These are phyloP conservation scores for Myotis planiceps DNA, from an alignment of 2,797 vertebrate genomes.

Conservation along the genomic window DNA sequence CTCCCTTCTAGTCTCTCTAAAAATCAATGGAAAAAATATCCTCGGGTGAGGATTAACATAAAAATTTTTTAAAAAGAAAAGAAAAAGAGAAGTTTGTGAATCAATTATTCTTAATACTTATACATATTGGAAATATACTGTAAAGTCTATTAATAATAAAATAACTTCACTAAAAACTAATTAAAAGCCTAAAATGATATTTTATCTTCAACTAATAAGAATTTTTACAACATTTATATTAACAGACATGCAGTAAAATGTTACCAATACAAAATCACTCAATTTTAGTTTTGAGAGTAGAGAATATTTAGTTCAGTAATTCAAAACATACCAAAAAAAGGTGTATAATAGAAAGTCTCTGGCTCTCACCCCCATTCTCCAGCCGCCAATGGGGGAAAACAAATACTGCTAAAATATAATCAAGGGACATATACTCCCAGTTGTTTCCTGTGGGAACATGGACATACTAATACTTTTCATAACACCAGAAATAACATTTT, in stretches of 20 bases:
- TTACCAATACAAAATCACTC: constrained; percentile 20
- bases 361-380: not conserved
- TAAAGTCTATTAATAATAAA: constrained; percentile 30
- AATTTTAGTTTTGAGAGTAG: constrained; percentile 51
- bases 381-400: not conserved
- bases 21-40: no score
- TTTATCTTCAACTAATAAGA: not conserved
- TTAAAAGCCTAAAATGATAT: constrained; percentile 54
- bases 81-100: not conserved
- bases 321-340: constrained; percentile 25
- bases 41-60: no score
- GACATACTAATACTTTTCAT: constrained; percentile 41
- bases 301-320: constrained; percentile 44
- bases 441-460: constrained; percentile 35
- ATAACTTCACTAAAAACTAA: constrained; percentile 39
- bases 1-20: no score
- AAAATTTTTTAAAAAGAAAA: no score
- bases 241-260: constrained; percentile 35
- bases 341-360: constrained; percentile 2
- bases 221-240: not conserved
- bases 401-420: constrained; percentile 40
- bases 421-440: not conserved
- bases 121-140: constrained; percentile 39
- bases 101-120: constrained; percentile 16
- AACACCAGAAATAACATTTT: constrained; percentile 69